These are phyloP conservation scores for Tyria jacobaeae DNA, from an alignment of 2,888 invertebrate species.

Conservation along the genomic window DNA sequence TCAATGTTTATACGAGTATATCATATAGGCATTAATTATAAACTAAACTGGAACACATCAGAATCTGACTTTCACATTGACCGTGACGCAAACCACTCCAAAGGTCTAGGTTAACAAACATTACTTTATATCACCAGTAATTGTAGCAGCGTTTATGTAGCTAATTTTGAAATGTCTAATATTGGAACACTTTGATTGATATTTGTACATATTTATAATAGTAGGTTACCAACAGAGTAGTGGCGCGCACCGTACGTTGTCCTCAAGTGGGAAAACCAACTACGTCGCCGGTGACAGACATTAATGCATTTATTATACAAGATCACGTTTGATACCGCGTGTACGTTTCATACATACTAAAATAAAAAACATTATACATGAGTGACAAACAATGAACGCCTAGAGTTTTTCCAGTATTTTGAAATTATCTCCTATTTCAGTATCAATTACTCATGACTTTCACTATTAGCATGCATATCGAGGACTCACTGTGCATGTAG, in stretches of 20 bases:
- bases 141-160: background rate
- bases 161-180: background rate
- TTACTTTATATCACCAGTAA: background rate
- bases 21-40: conserved; percentile 13
- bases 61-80: conserved; percentile 36
- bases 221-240: conserved; percentile 3
- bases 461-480: no score
- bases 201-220: background rate
- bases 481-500: no score
- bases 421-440: background rate
- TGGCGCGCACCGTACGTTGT: conserved; percentile 39
- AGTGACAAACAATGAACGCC: no score
- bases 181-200: conserved; percentile 3
- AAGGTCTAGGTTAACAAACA: conserved; percentile 12
- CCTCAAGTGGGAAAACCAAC: conserved; percentile 50
- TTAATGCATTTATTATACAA: conserved; percentile 43
- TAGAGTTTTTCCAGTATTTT: background rate
- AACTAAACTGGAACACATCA: conserved; percentile 21
- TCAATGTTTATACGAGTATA: conserved; percentile 17
- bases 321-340: conserved; percentile 43
- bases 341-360: conserved; percentile 17
- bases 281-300: conserved; percentile 29
- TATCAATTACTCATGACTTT: no score
- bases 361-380: background rate
- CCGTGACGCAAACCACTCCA: conserved; percentile 11